Conservation (phyloP, 2,113 vertebrate genomes). For the Rhinolophus ferrumequinum region DNA sequence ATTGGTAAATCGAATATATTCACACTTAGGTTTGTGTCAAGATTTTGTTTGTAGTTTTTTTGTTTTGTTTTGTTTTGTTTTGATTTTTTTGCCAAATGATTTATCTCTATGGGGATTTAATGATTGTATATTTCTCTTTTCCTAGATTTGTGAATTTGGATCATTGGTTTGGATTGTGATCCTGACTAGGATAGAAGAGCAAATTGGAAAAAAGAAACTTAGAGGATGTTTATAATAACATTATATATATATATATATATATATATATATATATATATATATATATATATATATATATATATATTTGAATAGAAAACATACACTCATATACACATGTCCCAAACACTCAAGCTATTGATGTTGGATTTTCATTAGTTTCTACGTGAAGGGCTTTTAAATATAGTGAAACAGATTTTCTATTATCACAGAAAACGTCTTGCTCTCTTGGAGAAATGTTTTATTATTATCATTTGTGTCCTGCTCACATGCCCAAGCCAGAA, state of each 20-base stretch:
- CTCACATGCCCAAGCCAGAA: slow-evolving; percentile 25
- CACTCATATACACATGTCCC: not conserved
- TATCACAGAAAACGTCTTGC: slow-evolving; percentile 32
- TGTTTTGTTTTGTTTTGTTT: no score
- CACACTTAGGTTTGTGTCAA: not conserved
- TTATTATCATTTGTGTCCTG: not conserved
- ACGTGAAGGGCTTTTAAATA: slow-evolving; percentile 62
- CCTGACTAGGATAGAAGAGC: slow-evolving; percentile 42
- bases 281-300: slow-evolving; percentile 73
- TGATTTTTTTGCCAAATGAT: not conserved
- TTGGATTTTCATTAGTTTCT: slow-evolving; percentile 60
- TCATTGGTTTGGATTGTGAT: slow-evolving; percentile 42
- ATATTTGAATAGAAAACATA: slow-evolving; percentile 24
- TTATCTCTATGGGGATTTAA: not conserved
- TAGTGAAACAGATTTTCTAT: slow-evolving; percentile 57
- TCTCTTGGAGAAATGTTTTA: slow-evolving; percentile 40
- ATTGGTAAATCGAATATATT: not conserved
- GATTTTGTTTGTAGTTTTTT: no score
- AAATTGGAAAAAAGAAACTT: slow-evolving; percentile 54
- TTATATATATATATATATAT: slow-evolving; percentile 66
- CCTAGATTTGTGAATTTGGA: slow-evolving; percentile 48
- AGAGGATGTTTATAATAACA: slow-evolving; percentile 59
- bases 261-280: slow-evolving; percentile 72
- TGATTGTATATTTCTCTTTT: not conserved
- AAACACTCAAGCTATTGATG: slow-evolving; percentile 74